A percentile compares a stretch with the other conserved stretches of the same genome.
Conservation (phyloP, 2,797 vertebrate genomes). For the Taeniopygia guttata region DNA sequence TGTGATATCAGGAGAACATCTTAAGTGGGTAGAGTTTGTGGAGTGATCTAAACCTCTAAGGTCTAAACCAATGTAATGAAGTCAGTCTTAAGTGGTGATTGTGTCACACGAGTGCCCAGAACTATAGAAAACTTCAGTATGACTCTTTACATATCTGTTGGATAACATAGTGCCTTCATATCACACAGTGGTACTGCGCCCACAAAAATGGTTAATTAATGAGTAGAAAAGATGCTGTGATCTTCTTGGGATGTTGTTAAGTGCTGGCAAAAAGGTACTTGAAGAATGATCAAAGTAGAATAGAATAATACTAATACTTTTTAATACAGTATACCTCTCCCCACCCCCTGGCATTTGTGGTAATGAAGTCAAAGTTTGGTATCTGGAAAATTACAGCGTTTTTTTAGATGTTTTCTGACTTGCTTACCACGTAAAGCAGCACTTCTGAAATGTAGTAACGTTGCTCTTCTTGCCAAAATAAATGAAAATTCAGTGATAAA, state of each 20-base stretch:
- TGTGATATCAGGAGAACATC: neutral
- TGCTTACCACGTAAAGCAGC: neutral
- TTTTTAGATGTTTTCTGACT: slow-evolving; percentile 16
- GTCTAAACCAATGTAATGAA: neutral
- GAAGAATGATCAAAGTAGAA: neutral
- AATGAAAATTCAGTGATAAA: slow-evolving; percentile 3
- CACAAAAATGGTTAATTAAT: neutral
- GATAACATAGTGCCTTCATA: neutral
- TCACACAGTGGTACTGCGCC: neutral
- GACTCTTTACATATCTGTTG: neutral
- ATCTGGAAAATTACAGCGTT: neutral
- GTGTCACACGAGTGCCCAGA: neutral
- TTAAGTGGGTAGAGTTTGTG: neutral
- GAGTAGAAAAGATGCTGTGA: neutral
- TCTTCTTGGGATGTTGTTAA: neutral
- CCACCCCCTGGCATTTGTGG: neutral
- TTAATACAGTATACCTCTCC: neutral
- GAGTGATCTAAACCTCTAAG: neutral
- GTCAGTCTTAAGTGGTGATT: neutral
- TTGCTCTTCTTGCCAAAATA: neutral
- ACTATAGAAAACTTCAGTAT: neutral
- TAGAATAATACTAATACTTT: neutral
- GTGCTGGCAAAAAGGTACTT: neutral
- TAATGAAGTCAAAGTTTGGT: neutral
- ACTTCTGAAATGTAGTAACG: neutral